phyloP scores from a whole-genome alignment of 1,140 invertebrate species.

The Mya arenaria region DNA sequence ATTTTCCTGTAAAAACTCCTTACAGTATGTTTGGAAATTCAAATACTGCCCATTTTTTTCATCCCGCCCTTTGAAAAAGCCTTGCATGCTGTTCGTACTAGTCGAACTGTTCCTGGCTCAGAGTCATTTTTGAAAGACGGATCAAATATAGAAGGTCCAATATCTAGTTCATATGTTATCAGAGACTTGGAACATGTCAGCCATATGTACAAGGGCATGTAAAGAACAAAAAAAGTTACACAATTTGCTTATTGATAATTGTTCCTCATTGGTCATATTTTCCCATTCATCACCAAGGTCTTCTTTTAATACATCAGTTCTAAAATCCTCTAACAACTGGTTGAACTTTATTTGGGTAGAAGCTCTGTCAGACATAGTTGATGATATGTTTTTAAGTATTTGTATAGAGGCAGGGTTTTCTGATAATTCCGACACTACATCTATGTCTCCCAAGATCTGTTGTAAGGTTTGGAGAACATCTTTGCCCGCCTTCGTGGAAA shows the following conservation, averaged over 20 bases:
- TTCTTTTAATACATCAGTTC: too few species aligned
- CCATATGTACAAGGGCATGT: too few species aligned
- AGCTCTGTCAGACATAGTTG: constrained; percentile 57
- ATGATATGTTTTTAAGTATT: constrained; percentile 31
- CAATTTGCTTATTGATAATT: too few species aligned
- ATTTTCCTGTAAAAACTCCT: constrained; percentile 7
- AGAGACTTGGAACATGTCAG: too few species aligned
- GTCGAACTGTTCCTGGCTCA: constrained; percentile 15
- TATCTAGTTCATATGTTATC: background rate
- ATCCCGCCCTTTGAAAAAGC: constrained; percentile 46
- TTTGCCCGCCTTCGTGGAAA: constrained; percentile 46
- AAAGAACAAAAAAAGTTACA: too few species aligned
- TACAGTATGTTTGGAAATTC: too few species aligned
- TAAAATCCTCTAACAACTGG: too few species aligned
- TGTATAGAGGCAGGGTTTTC: constrained; percentile 13
- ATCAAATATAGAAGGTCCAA: background rate
- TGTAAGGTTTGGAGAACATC: constrained; percentile 25
- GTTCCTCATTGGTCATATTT: too few species aligned
- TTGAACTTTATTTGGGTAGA: constrained; percentile 37
- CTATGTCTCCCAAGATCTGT: constrained; percentile 47
- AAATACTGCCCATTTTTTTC: constrained; percentile 44
- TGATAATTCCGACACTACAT: constrained; percentile 1
- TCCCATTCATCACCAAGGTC: too few species aligned
- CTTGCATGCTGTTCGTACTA: constrained; percentile 41
- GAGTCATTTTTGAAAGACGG: too few species aligned